Percentiles rank a stretch among this genome's conserved stretches.
These are phyloP conservation scores for Gnathonemus echidnorhynchus DNA, from an alignment of 2,113 vertebrate genomes.

Conservation along the genomic window DNA sequence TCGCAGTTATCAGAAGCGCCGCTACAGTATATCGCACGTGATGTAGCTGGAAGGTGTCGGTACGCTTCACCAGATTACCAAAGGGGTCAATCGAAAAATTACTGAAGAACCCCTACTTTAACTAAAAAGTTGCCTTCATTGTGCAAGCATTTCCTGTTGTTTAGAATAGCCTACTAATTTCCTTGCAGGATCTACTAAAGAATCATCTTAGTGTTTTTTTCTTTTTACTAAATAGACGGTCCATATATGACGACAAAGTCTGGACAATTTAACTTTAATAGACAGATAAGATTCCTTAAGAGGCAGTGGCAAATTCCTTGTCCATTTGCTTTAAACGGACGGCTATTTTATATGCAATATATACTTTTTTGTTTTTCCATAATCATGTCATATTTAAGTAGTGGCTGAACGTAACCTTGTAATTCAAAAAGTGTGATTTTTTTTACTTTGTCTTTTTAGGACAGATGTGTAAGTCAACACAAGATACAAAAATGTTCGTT, in stretches of 20 bases:
- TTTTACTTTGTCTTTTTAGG: background rate
- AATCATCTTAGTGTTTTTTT: background rate
- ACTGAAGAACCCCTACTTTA: background rate
- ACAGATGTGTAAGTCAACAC: background rate
- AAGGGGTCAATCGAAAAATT: background rate
- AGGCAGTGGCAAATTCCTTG: background rate
- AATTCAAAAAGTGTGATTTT: background rate
- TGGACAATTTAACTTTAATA: background rate
- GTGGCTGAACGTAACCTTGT: background rate
- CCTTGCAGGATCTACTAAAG: background rate
- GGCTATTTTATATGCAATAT: background rate
- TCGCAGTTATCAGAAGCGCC: background rate
- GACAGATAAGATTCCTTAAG: background rate
- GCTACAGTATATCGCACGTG: background rate
- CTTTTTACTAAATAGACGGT: background rate
- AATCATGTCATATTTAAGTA: background rate
- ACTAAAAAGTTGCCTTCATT: background rate
- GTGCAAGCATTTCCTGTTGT: background rate
- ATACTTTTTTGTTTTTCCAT: background rate
- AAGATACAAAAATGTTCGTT: background rate
- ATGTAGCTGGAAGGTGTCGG: background rate
- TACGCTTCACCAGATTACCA: background rate
- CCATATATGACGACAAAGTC: background rate
- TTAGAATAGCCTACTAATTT: background rate
- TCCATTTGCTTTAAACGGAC: background rate